A percentile compares a stretch with the other conserved stretches of the same genome.
These are phyloP conservation scores for Drosophila merina DNA, from an alignment of 2,888 invertebrate species.

Conservation along the genomic window DNA sequence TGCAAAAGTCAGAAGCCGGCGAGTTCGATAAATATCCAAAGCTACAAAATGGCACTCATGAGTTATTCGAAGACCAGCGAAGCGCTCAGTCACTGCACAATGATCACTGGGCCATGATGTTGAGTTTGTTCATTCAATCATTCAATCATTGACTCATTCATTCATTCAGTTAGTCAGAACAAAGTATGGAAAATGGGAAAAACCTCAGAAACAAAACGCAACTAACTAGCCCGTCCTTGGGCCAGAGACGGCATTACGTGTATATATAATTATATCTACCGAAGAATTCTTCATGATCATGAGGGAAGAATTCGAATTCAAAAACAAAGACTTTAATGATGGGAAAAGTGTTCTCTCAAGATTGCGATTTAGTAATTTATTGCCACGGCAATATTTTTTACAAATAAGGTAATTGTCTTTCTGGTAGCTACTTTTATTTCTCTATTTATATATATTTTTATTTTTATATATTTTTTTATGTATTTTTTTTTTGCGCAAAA, in stretches of 20 bases:
- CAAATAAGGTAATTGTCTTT: conserved; percentile 35
- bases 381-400: conserved; percentile 21
- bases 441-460: neutral
- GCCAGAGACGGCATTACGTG: conserved; percentile 53
- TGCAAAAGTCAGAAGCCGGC: conserved; percentile 47
- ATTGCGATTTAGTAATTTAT: conserved; percentile 56
- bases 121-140: conserved; percentile 4
- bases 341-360: conserved; percentile 55
- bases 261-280: conserved; percentile 71
- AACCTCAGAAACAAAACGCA: conserved; percentile 61
- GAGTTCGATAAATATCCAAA: conserved; percentile 2
- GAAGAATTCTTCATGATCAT: conserved; percentile 48
- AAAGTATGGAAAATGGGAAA: conserved; percentile 58
- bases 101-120: conserved; percentile 61
- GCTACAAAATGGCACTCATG: conserved; percentile 32
- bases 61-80: conserved; percentile 49
- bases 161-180: conserved; percentile 42
- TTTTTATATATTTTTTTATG: conserved; percentile 4
- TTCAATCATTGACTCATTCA: conserved; percentile 5
- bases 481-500: conserved; percentile 5
- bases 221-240: conserved; percentile 74
- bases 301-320: conserved; percentile 27
- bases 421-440: neutral
- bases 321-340: conserved; percentile 53
- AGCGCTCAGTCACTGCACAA: conserved; percentile 70